Evolutionary conservation across 1,140 invertebrate genomes (phyloP).

Genomic region (Brachionus plicatilis): DNA sequence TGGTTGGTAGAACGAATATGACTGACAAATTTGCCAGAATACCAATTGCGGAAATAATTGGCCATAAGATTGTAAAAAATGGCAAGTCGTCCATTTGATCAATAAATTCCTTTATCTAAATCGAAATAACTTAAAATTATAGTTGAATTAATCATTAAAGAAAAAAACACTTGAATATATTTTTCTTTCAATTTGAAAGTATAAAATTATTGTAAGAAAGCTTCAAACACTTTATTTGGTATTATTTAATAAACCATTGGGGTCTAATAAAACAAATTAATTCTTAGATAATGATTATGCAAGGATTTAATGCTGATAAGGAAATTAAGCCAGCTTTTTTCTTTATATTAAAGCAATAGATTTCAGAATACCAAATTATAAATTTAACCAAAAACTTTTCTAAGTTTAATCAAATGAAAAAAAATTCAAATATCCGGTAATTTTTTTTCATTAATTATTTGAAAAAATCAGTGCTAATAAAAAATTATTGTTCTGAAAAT

Average conservation of each 20-base stretch:
- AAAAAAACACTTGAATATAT: no score
- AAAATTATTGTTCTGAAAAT: no score
- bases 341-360: neutral
- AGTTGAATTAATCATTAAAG: no score
- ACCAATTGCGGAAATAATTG: neutral
- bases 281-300: neutral
- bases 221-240: neutral
- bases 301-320: neutral
- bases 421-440: no score
- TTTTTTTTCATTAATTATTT: no score
- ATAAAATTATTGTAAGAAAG: no score
- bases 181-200: no score
- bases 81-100: neutral
- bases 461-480: no score
- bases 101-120: neutral
- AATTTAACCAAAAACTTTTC: no score
- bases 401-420: no score
- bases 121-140: no score
- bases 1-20: neutral
- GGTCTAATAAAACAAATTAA: neutral
- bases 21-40: constrained; percentile 32
- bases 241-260: neutral
- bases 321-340: neutral
- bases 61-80: neutral
- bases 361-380: neutral